Evolutionary conservation across 92 coral and sea anemone species (phyloP), one percentile per base, ranked within the genome.

Genomic region (Phenganax stokvisi): DNA sequence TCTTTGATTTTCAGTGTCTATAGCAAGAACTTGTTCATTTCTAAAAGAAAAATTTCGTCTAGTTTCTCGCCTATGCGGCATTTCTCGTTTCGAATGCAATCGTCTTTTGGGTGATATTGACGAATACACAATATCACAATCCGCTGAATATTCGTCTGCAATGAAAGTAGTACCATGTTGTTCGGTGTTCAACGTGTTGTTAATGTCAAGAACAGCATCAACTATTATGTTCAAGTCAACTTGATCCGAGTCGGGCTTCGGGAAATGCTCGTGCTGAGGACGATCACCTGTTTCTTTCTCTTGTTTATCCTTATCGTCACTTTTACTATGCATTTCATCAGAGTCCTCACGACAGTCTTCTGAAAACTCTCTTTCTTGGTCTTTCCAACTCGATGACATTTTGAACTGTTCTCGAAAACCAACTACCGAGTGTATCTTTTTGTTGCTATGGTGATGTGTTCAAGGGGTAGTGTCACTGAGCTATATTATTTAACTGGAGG

Each of bases 121-220:
- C 27, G 75, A 72, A 69, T 56, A 52, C 74, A 47, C 74, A 51
- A 62, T 72, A 56, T 75, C 84, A 37, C 81, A 56, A 28, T 74
- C 84, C 17, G 67, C 82, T 28, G 79, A 77, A 16, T 31, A 54
- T 85, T 79, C 74, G 71, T 59, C 53, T 31, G 53, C 15, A 76
- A 12, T 11, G 51, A 53, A 30, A 51, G 29, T 44, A 57, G 29
- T 25, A 17, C 51, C 57, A 44, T 78, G 72, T 61, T 78, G 72
- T 62, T 78, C 72, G 29, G 51, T 29, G 61, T 88, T 89, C 79
- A 94, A 68, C 76, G 85, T 93, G 62, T 94, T 97, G 57, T 90
- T 94, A 64, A 94, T 92, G 81, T 94, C 98, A n/a, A 94, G 91
- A 57, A 94, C 98, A 15, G 98, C 98, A 71, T 92, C 93, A 54